Evolutionary conservation across 2,113 vertebrate species (phyloP), one percentile per base, ranked within the genome.

Genomic region (Callithrix jacchus): DNA sequence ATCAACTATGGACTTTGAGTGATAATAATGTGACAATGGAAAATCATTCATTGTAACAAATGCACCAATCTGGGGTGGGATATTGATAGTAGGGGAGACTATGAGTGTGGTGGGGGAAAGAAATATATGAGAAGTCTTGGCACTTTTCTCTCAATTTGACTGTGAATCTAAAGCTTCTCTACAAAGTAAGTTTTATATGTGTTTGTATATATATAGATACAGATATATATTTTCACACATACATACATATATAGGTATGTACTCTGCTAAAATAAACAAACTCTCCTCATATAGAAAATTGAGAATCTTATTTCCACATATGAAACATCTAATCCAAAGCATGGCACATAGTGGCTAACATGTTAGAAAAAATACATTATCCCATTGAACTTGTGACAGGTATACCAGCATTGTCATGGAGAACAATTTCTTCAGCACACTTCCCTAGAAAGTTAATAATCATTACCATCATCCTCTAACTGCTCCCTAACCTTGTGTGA

Each of bases 41-140:
- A 32, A 14, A 30, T 45, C 25, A 47, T 47, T 27, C 45, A 2
- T 18, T 45, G 8, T 17, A 47, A 77, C 42, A 47, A 77, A 77
- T 77, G 4, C 4, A 5, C 74, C 27, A 47, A 16, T 32, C 25
- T 77, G 27, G 42, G 4, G 8, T 77, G 7, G 42, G 42, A 77
- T 17, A 7, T 32, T 77, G 74, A 17, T 8, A 68, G 27, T 71
- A 10, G 37, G 3, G 6, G 7, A 61, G 6, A 16, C 35, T 35
- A 1, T 40, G 13, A 0, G 8, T 8, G 4, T 3, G 0, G 35
- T 35, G 14, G 42, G 11, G 12, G n/a, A 8, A 81, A 4, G 32
- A 32, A 12, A 21, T 27, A 27, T 40, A 66, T 74, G 17, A 5
- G 21, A 76, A 54, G 3, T 35, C 7, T 82, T 35, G 16, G 6